Base-by-base conservation (phyloP, 2,888 invertebrate species). In the Bembecia ichneumoniformis region DNA sequence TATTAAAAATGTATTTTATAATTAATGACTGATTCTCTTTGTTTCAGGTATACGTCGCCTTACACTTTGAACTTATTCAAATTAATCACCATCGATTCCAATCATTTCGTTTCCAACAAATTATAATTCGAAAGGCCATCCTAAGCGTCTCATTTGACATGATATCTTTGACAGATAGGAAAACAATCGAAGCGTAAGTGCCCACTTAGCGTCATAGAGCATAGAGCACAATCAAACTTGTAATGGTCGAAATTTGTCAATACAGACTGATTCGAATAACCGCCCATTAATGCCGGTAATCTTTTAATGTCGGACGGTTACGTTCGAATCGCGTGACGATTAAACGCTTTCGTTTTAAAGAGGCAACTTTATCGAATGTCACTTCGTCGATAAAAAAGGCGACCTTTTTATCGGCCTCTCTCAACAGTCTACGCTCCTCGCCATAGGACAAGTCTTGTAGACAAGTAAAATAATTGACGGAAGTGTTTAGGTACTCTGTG, bases 321-420 rank as follows among this genome's bases (percentile, higher is more conserved):
- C 61, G 11, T 68, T 58, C 67, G 61, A 76, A 78, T 81, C 74
- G 76, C 76, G 77, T 73, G 75, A 71, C 77, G 75, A 73, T 71
- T 77, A 80, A 81, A 79, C 80, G 82, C 70, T 64, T 68, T 72
- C 76, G 80, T 82, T 82, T 82, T 79, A 77, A 79, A 76, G 68
- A 64, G 62, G 53, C 49, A 34, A 60, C 65, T 69, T 71, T 79
- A 82, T 82, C 81, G 77, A 71, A 68, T 74, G 77, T 77, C 74
- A 74, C 58, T 44, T 15, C 15, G 11, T 44, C 11, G 44, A 44
- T 16, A 17, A 44, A 16, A 44, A 44, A 44, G 44, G 40, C 40
- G 13, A n/a, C 14, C 13, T 28, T 28, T 28, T 28, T 28, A 28
- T 28, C 28, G 2, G 28, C 28, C 28, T 28, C 28, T 28, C 28